Evolutionary conservation across 2,888 invertebrate species (phyloP).

Genomic region (Caradrina kadenii): DNA sequence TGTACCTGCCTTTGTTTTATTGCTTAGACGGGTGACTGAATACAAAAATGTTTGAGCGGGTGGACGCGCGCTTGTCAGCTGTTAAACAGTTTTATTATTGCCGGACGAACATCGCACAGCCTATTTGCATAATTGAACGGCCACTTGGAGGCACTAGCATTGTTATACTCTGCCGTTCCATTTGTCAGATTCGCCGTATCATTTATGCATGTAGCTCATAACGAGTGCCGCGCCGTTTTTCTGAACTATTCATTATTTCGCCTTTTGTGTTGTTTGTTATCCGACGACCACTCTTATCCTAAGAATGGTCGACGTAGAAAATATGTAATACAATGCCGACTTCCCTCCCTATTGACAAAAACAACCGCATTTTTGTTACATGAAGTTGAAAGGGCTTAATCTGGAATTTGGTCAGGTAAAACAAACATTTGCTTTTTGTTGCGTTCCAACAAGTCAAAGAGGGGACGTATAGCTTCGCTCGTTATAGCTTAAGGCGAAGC

Average conservation of each 20-base stretch:
- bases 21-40: constrained; percentile 83
- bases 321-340: constrained; percentile 80
- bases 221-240: constrained; percentile 87
- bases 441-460: constrained; percentile 73
- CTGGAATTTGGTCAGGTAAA: constrained; percentile 84
- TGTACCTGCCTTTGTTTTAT: constrained; percentile 87
- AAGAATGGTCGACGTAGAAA: constrained; percentile 77
- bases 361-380: constrained; percentile 82
- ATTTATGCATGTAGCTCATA: constrained; percentile 90
- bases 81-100: constrained; percentile 90
- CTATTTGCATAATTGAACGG: constrained; percentile 91
- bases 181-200: constrained; percentile 90
- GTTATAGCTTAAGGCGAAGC: constrained; percentile 28
- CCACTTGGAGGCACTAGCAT: constrained; percentile 89
- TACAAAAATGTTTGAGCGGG: constrained; percentile 82
- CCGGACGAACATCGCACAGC: constrained; percentile 85
- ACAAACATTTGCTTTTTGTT: constrained; percentile 81
- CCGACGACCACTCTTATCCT: constrained; percentile 78
- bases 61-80: constrained; percentile 85
- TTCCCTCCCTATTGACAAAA: constrained; percentile 81
- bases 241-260: constrained; percentile 88
- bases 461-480: constrained; percentile 39
- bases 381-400: constrained; percentile 83
- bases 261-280: constrained; percentile 86
- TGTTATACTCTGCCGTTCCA: constrained; percentile 90